A percentile compares a stretch with the other conserved stretches of the same genome.
Evolutionary conservation across 92 coral and sea anemone genomes (phyloP).

Genomic region (Zoanthus sociatus): DNA sequence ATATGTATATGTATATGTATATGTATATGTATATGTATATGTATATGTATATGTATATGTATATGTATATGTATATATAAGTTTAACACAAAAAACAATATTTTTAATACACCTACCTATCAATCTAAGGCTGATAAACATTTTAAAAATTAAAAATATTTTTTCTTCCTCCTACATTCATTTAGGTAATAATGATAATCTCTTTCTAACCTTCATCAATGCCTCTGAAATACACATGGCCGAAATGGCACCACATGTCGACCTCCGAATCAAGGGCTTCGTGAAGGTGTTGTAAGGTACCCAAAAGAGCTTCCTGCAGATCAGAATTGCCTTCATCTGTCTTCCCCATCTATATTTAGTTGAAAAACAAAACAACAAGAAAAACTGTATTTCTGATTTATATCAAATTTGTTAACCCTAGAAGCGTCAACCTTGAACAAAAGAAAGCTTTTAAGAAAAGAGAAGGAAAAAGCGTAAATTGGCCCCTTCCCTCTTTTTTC

Average conservation of each 20-base stretch:
- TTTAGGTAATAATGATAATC: neutral
- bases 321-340: neutral
- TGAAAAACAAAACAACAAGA: neutral
- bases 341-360: neutral
- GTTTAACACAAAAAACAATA: no score
- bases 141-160: no score
- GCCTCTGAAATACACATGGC: conserved; percentile 15
- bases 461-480: neutral
- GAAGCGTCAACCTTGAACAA: neutral
- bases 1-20: no score
- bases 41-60: no score
- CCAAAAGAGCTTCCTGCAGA: neutral
- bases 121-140: no score
- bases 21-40: no score
- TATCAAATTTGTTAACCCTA: no score
- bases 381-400: neutral
- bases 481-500: no score
- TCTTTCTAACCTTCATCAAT: conserved; percentile 23
- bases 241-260: conserved; percentile 42
- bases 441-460: neutral
- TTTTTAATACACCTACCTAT: no score
- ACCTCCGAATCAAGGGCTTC: conserved; percentile 5
- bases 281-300: conserved; percentile 9
- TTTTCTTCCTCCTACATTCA: no score
- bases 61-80: no score